Evolutionary conservation across 2,888 invertebrate species (phyloP).

Genomic region (Arctia plantaginis): DNA sequence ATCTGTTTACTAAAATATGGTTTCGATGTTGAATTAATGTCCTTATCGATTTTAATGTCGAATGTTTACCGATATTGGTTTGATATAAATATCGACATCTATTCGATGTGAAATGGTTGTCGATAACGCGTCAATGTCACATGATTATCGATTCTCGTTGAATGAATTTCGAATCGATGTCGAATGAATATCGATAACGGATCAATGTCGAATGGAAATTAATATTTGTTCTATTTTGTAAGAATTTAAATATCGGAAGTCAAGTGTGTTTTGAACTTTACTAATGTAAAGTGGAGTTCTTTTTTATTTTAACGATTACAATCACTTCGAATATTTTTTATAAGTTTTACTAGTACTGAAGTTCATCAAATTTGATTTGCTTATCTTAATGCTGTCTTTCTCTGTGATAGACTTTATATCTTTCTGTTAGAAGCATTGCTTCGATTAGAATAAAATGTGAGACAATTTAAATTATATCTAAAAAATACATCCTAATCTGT

Average conservation of each 20-base stretch:
- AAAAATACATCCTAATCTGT: not conserved
- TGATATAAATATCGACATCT: not conserved
- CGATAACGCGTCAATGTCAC: not conserved
- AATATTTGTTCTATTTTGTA: not conserved
- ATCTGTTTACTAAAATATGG: not conserved
- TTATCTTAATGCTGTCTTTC: not conserved
- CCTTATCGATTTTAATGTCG: no score
- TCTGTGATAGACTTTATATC: not conserved
- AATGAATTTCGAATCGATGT: not conserved
- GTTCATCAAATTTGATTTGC: not conserved
- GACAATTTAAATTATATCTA: not conserved
- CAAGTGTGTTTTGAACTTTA: constrained; percentile 38
- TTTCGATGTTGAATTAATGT: no score
- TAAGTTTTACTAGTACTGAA: not conserved
- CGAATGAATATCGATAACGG: not conserved
- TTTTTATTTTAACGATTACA: no score
- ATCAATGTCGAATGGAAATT: not conserved
- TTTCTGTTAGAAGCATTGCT: not conserved
- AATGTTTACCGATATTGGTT: no score
- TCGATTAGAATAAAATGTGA: not conserved
- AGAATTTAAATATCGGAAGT: constrained; percentile 10
- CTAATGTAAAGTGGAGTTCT: not conserved
- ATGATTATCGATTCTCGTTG: not conserved
- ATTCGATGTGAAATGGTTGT: not conserved
- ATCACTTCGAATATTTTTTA: not conserved